Conservation (phyloP, 2,888 invertebrate species). For the Daptonema setosum region DNA sequence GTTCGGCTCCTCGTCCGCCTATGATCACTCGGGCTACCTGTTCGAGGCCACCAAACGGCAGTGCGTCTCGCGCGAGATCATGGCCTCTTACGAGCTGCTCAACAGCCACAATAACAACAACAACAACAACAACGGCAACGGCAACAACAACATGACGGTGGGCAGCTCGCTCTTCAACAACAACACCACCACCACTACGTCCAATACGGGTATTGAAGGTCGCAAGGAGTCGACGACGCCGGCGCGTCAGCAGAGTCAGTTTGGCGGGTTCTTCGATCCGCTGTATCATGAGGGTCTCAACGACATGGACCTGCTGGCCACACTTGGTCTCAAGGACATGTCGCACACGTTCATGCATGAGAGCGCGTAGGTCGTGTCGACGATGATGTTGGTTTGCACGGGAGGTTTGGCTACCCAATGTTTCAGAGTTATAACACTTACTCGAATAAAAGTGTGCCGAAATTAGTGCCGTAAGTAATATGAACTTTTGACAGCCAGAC, state of each 20-base stretch:
- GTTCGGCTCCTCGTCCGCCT: too few species aligned
- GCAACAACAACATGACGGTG: background rate
- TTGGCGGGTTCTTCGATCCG: background rate
- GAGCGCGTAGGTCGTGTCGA: too few species aligned
- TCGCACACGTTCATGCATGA: background rate
- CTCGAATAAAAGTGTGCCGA: too few species aligned
- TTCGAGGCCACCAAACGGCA: background rate
- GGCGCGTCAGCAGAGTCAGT: background rate
- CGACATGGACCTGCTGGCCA: background rate
- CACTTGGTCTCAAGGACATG: background rate
- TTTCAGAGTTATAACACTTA: too few species aligned
- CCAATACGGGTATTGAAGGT: too few species aligned
- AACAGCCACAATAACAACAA: background rate
- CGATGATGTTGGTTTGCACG: too few species aligned
- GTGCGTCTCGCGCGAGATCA: background rate
- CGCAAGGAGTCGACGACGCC: too few species aligned
- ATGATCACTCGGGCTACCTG: background rate
- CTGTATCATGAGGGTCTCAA: background rate
- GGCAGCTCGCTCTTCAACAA: too few species aligned
- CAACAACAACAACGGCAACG: background rate
- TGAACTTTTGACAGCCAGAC: too few species aligned
- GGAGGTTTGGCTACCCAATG: too few species aligned
- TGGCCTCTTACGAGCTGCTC: background rate
- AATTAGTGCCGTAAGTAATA: too few species aligned
- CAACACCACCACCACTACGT: too few species aligned